Percentiles rank a stretch among this genome's conserved stretches.
Evolutionary conservation across 2,888 invertebrate species (phyloP).

Genomic region (Timema podura): DNA sequence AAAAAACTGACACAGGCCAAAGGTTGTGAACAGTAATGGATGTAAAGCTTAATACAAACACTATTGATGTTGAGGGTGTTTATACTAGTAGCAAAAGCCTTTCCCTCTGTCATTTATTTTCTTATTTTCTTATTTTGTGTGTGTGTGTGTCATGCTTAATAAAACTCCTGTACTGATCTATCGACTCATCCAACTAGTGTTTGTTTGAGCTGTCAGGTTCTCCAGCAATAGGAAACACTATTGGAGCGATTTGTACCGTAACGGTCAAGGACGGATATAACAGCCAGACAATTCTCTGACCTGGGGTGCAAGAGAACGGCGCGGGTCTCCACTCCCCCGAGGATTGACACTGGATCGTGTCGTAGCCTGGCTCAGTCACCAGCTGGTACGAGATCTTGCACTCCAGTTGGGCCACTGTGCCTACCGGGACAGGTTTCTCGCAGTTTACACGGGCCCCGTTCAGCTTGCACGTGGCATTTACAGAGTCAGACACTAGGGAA

Average conservation of each 20-base stretch:
- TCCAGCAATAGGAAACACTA: no score
- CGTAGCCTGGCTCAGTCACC: constrained; percentile 37
- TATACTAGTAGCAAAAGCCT: no score
- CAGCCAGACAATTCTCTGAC: constrained; percentile 31
- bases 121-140: no score
- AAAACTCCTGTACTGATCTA: no score
- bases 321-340: constrained; percentile 36
- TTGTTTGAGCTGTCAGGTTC: no score
- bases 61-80: no score
- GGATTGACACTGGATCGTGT: constrained; percentile 34
- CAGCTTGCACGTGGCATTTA: constrained; percentile 36
- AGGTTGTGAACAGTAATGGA: no score
- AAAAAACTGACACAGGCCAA: no score
- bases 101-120: no score
- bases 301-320: constrained; percentile 36
- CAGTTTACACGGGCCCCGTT: constrained; percentile 35
- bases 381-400: constrained; percentile 38
- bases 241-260: not conserved
- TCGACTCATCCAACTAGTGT: no score
- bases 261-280: constrained; percentile 17
- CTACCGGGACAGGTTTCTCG: constrained; percentile 34
- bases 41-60: no score
- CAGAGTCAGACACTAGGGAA: constrained; percentile 33
- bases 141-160: no score
- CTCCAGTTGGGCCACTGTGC: constrained; percentile 36